Evolutionary conservation across 2,797 vertebrate genomes (phyloP).

Genomic region (Pelodytes ibericus): DNA sequence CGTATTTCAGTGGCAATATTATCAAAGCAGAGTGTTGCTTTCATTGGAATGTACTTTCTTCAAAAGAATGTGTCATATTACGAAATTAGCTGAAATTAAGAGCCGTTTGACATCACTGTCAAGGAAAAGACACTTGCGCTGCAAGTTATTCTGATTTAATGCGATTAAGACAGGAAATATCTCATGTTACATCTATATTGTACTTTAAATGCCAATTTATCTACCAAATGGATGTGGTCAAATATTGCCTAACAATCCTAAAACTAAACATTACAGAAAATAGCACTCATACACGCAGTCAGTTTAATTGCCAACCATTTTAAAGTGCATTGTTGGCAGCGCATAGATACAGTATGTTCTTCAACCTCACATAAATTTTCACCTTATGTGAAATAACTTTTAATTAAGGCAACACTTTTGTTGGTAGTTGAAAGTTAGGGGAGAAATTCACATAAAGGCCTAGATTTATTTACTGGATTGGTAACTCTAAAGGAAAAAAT

Average conservation of each 20-base stretch:
- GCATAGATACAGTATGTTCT: conserved; percentile 7
- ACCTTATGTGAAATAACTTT: conserved; percentile 24
- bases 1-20: conserved; percentile 68
- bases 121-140: conserved; percentile 68
- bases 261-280: conserved; percentile 27
- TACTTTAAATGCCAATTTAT: conserved; percentile 59
- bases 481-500: too few species aligned
- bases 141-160: conserved; percentile 70
- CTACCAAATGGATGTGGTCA: conserved; percentile 69
- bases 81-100: conserved; percentile 77
- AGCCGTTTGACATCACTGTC: conserved; percentile 71
- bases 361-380: conserved; percentile 19
- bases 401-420: not conserved
- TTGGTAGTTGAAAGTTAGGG: too few species aligned
- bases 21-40: conserved; percentile 73
- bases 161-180: conserved; percentile 68
- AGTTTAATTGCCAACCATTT: conserved; percentile 33
- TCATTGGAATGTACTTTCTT: conserved; percentile 72
- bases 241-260: conserved; percentile 34
- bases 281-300: conserved; percentile 11
- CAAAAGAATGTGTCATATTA: conserved; percentile 66
- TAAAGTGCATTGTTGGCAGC: conserved; percentile 50
- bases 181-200: conserved; percentile 64
- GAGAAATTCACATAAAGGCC: too few species aligned
- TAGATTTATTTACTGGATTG: too few species aligned